Percentiles rank a stretch among this genome's conserved stretches.
Evolutionary conservation across 2,113 vertebrate genomes (phyloP).

Genomic region (Parus major): DNA sequence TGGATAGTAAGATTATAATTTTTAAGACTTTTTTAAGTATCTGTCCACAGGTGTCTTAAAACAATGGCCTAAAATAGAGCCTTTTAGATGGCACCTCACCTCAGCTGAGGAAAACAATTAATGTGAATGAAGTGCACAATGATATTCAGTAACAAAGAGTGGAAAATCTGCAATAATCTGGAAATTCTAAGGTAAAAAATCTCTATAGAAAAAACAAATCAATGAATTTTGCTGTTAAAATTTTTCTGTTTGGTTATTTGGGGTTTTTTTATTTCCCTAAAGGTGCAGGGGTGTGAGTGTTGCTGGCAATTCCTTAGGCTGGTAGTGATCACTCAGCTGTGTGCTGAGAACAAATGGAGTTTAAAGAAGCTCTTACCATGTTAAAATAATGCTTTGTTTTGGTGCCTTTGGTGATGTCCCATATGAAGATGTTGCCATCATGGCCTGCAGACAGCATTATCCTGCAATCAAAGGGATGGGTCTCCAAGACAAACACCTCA

Average conservation of each 20-base stretch:
- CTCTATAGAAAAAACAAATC: neutral
- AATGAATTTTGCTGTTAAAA: neutral
- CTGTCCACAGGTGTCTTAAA: neutral
- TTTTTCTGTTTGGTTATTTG: neutral
- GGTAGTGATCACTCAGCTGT: neutral
- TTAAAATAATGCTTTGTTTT: slow-evolving; percentile 95
- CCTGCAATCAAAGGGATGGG: slow-evolving; percentile 93
- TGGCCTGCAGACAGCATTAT: slow-evolving; percentile 97
- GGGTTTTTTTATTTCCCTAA: accelerated
- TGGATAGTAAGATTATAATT: neutral
- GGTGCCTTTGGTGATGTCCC: slow-evolving; percentile 90
- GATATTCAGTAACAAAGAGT: neutral
- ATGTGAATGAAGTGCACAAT: neutral
- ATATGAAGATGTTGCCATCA: slow-evolving; percentile 95
- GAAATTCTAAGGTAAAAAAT: neutral
- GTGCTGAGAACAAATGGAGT: neutral
- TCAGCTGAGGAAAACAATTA: neutral
- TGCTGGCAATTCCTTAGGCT: neutral
- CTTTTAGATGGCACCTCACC: neutral
- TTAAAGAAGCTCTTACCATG: slow-evolving; percentile 78
- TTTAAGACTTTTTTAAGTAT: neutral
- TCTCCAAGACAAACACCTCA: slow-evolving; percentile 97
- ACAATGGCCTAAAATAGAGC: neutral
- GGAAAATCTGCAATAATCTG: neutral
- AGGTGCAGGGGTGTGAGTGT: accelerated